phyloP scores from a whole-genome alignment of 2,113 vertebrate genomes.

The Daphoenositta chrysoptera region DNA sequence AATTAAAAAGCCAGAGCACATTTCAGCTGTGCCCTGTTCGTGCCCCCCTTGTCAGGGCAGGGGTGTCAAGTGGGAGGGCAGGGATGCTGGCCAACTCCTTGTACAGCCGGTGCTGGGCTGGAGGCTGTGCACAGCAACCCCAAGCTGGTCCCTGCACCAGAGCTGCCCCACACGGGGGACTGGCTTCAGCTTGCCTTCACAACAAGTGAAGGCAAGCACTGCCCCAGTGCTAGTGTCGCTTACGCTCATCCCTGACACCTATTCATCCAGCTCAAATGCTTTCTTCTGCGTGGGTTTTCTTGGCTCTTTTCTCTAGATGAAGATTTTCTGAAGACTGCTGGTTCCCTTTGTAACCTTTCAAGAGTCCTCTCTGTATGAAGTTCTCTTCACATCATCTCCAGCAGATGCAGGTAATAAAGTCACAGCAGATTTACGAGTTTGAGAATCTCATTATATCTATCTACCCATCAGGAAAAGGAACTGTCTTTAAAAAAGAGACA shows the following conservation, averaged over 20 bases:
- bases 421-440: not conserved
- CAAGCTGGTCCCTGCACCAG: not conserved
- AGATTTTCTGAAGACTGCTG: slow-evolving; percentile 13
- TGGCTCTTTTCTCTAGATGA: slow-evolving; percentile 6
- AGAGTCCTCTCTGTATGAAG: slow-evolving; percentile 35
- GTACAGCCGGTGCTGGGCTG: accelerated
- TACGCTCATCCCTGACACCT: not conserved
- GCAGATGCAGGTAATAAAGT: slow-evolving; percentile 26
- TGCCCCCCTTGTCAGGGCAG: accelerated
- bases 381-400: slow-evolving; percentile 28
- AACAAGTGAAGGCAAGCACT: too few relatives aligned
- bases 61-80: accelerated
- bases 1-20: not conserved
- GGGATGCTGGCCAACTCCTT: not conserved
- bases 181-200: not conserved
- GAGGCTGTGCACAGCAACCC: not conserved
- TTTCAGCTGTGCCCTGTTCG: not conserved
- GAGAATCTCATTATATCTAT: slow-evolving; percentile 42
- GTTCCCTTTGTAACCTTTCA: slow-evolving; percentile 36
- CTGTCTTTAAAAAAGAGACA: not conserved
- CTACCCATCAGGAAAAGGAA: slow-evolving; percentile 23
- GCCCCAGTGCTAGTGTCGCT: accelerated
- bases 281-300: not conserved
- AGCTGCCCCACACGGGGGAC: accelerated
- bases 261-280: not conserved